Base-by-base conservation (phyloP, 2,113 vertebrate species). In the Polyodon spathula region DNA sequence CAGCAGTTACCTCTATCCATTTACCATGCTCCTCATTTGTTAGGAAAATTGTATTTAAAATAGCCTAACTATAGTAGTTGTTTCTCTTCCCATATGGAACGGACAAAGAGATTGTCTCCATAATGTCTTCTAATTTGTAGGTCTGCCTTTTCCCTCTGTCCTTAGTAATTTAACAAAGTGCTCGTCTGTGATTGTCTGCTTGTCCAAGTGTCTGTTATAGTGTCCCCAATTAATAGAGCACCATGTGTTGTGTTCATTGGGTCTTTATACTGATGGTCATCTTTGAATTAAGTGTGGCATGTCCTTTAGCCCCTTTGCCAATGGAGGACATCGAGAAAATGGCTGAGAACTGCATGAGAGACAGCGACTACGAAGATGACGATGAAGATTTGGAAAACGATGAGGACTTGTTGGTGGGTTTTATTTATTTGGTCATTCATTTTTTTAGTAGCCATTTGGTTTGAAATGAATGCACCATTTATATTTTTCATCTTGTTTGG, bases 291-390 rank as follows among this genome's bases (percentile, higher is more conserved):
- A 1, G 6, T 48, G n/a, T 16, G 37, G 8, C 48, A 11, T 66
- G 42, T 78, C 60, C 73, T 56, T 8, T 56, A 98, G 94, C 76
- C 15, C 90, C 94, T 6, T 71, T 98, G 70, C 94, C 94, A 8
- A 93, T 97, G 92, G 92, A 93, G 52, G 89, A 96, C 65, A 98
- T 97, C 4, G 88, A 90, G 72, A 93, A 85, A 78, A 82, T 98
- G 91, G 93, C 93, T 0, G 91, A 92, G 0, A 92, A 91, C 48
- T 97, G 95, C 63, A 93, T 98, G 93, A 91, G 64, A 74, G 93
- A 98, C 38, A 44, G 86, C 56, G 84, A 92, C n/a, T 90, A 90
- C 2, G 88, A 91, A 4, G 89, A 86, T 0, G 88, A 89, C 0
- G 91, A 85, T 17, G 71, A 74, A 0, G 52, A 81, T 58, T 56